Evolutionary conservation across 2,888 invertebrate species (phyloP).

Genomic region (Drosophila incognita): DNA sequence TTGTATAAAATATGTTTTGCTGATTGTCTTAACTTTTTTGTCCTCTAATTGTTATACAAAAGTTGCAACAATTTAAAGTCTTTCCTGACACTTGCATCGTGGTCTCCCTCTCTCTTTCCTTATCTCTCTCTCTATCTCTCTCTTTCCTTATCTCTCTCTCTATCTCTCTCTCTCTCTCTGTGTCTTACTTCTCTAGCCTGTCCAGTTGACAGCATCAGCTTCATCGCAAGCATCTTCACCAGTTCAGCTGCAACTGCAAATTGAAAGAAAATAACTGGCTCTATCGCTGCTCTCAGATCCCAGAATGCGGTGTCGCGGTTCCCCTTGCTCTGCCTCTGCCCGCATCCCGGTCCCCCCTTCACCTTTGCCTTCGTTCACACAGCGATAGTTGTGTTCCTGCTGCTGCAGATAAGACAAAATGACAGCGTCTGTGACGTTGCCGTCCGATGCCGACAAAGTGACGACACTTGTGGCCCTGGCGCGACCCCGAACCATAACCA

Average conservation of each 20-base stretch:
- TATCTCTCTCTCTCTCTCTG: accelerated
- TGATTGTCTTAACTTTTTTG: not conserved
- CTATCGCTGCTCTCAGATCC: constrained; percentile 26
- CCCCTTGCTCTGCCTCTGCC: not conserved
- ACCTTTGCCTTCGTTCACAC: not conserved
- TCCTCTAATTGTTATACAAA: constrained; percentile 13
- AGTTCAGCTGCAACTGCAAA: constrained; percentile 46
- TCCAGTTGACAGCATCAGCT: constrained; percentile 6
- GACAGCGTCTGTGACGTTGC: constrained; percentile 44
- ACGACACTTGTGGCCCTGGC: constrained; percentile 49
- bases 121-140: not conserved
- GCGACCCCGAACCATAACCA: constrained; percentile 12
- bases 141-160: not conserved
- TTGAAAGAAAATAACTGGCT: constrained; percentile 78
- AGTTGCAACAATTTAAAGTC: not conserved
- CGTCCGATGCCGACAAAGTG: constrained; percentile 45
- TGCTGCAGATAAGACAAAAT: constrained; percentile 66
- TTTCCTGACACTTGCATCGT: not conserved
- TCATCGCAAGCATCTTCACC: constrained; percentile 16
- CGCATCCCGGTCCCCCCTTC: not conserved
- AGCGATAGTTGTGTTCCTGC: not conserved
- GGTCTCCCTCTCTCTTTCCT: no score
- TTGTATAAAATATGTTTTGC: not conserved
- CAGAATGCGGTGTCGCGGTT: not conserved
- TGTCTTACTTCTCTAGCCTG: not conserved